Evolutionary conservation across 2,888 invertebrate genomes (phyloP), one percentile per base, ranked within the genome.

Genomic region (Dendrolimus pini): DNA sequence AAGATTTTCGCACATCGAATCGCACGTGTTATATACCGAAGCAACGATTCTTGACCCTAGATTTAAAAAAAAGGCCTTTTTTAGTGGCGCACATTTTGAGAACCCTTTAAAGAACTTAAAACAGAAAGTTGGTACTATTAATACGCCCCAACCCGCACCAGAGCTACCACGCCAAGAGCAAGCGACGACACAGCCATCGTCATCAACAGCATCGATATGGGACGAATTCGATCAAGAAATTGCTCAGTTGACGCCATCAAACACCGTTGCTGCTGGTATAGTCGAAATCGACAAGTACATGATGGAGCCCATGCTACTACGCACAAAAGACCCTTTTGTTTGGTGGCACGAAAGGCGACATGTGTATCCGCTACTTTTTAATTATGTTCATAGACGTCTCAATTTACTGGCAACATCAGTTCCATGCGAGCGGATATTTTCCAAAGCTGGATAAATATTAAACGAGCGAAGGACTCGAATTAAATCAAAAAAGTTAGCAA

Each of bases 261-360:
- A 59, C 53, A 56, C 57, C 7, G 18, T 52, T 7, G 60, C 59
- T n/a, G 58, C 60, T 52, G 58, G 59, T 10, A 62, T 60, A 42
- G 54, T 62, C 8, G 60, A 60, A 53, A 10, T 58, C 1, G 60
- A 62, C 10, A 60, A 60, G 41, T 62, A 59, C 18, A 9, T 60
- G 1, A 53, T 59, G 18, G 60, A 59, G 14, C 58, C 60, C 55
- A 12, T 60, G 1, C 8, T 53, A 14, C n/a, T 7, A 53, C 41
- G 58, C 8, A 10, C 10, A 10, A 13, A 55, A 55, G 42, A 58
- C 41, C 53, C 55, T 9, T 41, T 55, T 2, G 18, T 30, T 18
- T 58, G 58, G 58, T 58, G 55, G 58, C 47, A 55, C n/a, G 53
- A 58, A 14, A 41, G 53, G 12, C 52, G 41, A 9, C 3, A 53